phyloP scores from a whole-genome alignment of 2,113 vertebrate genomes.

The Peromyscus polionotus region DNA sequence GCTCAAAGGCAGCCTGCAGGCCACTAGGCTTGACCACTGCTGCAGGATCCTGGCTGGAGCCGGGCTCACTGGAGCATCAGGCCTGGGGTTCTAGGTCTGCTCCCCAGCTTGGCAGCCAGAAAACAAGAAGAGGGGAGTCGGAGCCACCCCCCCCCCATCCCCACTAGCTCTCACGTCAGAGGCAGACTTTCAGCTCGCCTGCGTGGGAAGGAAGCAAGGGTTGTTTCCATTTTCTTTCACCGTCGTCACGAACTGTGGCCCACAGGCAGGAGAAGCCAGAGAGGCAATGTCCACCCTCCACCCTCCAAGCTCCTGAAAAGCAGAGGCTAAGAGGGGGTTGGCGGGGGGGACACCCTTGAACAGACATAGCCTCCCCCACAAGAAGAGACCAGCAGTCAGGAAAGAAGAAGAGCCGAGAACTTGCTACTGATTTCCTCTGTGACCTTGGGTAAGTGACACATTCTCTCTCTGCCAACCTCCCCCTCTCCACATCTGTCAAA shows the following conservation, averaged over 20 bases:
- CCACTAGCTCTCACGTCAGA: slow-evolving; percentile 56
- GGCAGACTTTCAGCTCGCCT: slow-evolving; percentile 58
- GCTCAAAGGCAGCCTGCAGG: not conserved
- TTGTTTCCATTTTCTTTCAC: slow-evolving; percentile 76
- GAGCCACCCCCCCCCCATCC: slow-evolving; percentile 3
- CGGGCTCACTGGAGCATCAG: not conserved
- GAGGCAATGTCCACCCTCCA: not conserved
- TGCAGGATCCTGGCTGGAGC: not conserved
- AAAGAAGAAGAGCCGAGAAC: not conserved
- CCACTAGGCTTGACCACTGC: no score
- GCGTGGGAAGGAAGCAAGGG: slow-evolving; percentile 72
- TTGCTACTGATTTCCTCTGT: not conserved
- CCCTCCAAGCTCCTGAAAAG: slow-evolving; percentile 34
- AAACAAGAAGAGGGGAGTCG: slow-evolving; percentile 24
- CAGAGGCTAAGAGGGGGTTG: not conserved
- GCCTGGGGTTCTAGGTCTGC: not conserved
- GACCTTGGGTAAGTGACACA: slow-evolving; percentile 61
- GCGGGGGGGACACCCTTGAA: not conserved
- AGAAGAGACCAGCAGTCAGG: not conserved
- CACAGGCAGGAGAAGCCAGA: slow-evolving; percentile 58
- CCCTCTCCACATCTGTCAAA: slow-evolving; percentile 58
- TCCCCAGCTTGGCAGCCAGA: not conserved
- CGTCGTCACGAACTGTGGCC: slow-evolving; percentile 71
- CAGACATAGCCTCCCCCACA: not conserved
- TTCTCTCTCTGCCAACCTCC: not conserved